Evolutionary conservation across 2,797 vertebrate species (phyloP).

Genomic region (Todus mexicanus): DNA sequence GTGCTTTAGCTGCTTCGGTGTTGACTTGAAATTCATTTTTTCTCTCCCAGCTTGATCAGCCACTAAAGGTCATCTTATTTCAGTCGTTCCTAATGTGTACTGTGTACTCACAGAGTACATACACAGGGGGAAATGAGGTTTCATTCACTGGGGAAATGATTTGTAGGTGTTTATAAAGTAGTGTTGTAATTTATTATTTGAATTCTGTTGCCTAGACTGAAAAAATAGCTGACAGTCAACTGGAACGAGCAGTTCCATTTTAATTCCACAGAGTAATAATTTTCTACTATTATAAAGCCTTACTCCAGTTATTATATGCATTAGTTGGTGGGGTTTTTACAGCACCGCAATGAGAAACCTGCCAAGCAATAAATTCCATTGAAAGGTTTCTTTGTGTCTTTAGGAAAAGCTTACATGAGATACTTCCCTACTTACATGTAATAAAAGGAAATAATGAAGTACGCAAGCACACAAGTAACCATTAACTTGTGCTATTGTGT

Average conservation of each 20-base stretch:
- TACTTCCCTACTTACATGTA: conserved; percentile 44
- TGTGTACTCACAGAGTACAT: neutral
- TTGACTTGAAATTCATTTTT: conserved; percentile 29
- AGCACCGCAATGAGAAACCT: conserved; percentile 33
- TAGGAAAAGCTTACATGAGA: conserved; percentile 54
- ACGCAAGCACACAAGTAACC: conserved; percentile 18
- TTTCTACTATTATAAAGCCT: conserved; percentile 51
- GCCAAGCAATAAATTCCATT: conserved; percentile 54
- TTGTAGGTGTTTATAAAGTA: conserved; percentile 35
- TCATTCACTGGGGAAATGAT: conserved; percentile 33
- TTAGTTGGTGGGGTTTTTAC: conserved; percentile 39
- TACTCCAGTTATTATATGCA: conserved; percentile 20
- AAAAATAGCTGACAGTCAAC: conserved; percentile 33
- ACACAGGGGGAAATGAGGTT: neutral
- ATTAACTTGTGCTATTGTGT: conserved; percentile 41
- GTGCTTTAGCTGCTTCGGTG: conserved; percentile 9
- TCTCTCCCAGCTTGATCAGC: conserved; percentile 20
- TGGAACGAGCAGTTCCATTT: conserved; percentile 47
- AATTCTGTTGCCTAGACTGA: conserved; percentile 37
- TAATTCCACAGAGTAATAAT: conserved; percentile 50
- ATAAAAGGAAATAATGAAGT: conserved; percentile 46
- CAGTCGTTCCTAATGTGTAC: neutral
- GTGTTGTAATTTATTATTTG: conserved; percentile 44
- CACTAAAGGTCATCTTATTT: conserved; percentile 14
- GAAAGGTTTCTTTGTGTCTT: conserved; percentile 60